These are phyloP conservation scores for Lacerta bilineata DNA, from an alignment of 2,797 vertebrate species.

Conservation along the genomic window DNA sequence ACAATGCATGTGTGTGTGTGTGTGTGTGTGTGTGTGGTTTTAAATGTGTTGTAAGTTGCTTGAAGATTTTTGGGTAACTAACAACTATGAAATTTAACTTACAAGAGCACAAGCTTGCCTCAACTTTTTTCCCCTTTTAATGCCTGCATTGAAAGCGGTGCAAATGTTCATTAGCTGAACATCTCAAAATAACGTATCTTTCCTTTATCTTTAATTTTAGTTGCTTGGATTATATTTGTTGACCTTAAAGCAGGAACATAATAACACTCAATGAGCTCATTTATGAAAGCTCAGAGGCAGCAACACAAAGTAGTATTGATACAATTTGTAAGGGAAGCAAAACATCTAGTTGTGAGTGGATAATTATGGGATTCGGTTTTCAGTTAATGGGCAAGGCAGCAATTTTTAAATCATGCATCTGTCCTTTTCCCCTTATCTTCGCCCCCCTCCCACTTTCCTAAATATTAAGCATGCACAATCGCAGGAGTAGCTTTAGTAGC, in stretches of 20 bases:
- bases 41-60: no score
- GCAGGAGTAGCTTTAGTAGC: not conserved
- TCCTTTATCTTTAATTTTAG: not conserved
- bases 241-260: not conserved
- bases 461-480: not conserved
- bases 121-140: no score
- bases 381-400: not conserved
- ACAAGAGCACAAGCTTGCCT: no score
- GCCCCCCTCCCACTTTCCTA: not conserved
- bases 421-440: not conserved
- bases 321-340: not conserved
- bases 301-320: not conserved
- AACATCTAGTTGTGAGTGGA: not conserved
- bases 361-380: not conserved
- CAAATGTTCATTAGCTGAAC: not conserved
- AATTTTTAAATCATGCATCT: not conserved
- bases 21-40: no score
- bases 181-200: not conserved
- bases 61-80: no score
- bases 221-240: not conserved
- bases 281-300: not conserved
- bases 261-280: not conserved
- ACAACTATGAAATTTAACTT: no score
- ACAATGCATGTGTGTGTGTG: no score
- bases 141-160: no score